A percentile compares a stretch with the other conserved stretches of the same genome.
These are phyloP conservation scores for Drosophila anceps DNA, from an alignment of 2,888 invertebrate species.

Conservation along the genomic window DNA sequence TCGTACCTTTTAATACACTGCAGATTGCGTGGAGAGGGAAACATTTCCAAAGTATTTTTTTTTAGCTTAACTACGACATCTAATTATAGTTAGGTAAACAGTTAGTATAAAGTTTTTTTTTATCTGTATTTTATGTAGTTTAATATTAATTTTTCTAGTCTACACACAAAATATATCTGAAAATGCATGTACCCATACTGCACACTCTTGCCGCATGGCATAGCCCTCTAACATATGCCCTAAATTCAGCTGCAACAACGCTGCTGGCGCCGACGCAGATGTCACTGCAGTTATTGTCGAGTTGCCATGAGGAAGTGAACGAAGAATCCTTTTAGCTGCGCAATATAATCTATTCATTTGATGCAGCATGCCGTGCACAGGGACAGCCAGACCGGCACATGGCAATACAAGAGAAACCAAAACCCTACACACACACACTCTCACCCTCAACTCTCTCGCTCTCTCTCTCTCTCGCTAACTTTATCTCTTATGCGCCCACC, in stretches of 20 bases:
- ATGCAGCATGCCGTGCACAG: conserved; percentile 69
- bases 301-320: conserved; percentile 60
- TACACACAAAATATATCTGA: background rate
- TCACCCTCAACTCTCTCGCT: conserved; percentile 10
- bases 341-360: conserved; percentile 76
- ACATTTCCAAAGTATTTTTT: background rate
- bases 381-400: conserved; percentile 8
- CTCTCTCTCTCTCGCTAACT: conserved; percentile 6
- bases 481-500: conserved; percentile 31
- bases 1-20: conserved; percentile 37
- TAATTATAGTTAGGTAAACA: background rate
- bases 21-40: background rate
- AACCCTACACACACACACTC: conserved; percentile 10
- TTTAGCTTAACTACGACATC: background rate
- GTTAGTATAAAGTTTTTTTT: background rate
- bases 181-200: background rate
- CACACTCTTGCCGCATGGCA: background rate
- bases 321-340: conserved; percentile 77
- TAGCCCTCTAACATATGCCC: conserved; percentile 53
- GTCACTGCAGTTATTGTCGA: conserved; percentile 58
- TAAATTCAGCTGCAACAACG: conserved; percentile 56
- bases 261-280: conserved; percentile 52
- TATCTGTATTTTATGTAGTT: background rate
- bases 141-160: background rate
- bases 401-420: conserved; percentile 31